Base-by-base conservation (phyloP, 1,140 invertebrate species). In the Palaemon carinicauda region DNA sequence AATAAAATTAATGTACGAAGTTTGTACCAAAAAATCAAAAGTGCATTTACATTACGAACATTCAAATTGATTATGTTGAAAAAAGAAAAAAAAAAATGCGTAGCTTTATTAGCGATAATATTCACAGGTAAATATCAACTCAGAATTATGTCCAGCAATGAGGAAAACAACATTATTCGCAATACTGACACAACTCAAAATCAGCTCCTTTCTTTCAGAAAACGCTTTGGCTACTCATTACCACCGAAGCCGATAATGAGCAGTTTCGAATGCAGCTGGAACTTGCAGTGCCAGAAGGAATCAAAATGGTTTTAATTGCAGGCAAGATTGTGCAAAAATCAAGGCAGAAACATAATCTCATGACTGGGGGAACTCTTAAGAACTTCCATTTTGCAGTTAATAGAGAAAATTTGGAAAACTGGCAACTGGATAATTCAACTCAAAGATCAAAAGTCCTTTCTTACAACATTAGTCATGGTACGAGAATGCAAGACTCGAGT, bases 141-240 rank as follows among this genome's bases (percentile, higher is more conserved):
- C 12, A 0, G 41, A 41, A 41, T 41, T 41, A 41, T 41, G 41
- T 5, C 0, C 41, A 41, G 41, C 7, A 41, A 9, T 41, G 7
- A 41, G 12, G 41, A 41, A 41, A 41, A 0, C 41, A 41, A 1
- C 9, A 29, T 31, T 15, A 27, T n/a, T 73, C 24, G 29, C 69
- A 33, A 19, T 29, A 29, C 19, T 41, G n/a, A n/a, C n/a, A n/a
- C n/a, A 15, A 33, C 19, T 73, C 4, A 27, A 15, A 33, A 14
- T 4, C 78, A 10, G 12, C n/a, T n/a, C 17, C 52, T 29, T 12
- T n/a, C 3, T 69, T 52, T 12, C 77, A 86, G 83, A 73, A 24
- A n/a, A 86, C 83, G 12, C 50, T 29, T 29, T 86, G 50, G 77
- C 3, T 86, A 19, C 41, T 79, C 15, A 65, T 86, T 19, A 56